Percentiles rank a stretch among this genome's conserved stretches.
These are phyloP conservation scores for Cheilosia urbana DNA, from an alignment of 2,888 invertebrate species.

Conservation along the genomic window DNA sequence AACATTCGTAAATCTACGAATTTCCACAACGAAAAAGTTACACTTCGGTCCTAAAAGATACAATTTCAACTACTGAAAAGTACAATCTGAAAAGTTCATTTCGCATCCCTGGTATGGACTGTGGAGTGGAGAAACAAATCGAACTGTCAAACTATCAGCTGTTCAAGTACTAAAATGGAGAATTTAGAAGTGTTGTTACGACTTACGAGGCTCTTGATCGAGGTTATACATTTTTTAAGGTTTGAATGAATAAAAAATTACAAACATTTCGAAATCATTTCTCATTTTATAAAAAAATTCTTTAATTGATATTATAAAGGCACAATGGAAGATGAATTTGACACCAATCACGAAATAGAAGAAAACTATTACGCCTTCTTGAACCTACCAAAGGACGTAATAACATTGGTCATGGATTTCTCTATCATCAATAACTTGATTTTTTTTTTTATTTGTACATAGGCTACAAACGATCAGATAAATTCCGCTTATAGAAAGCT, in stretches of 20 bases:
- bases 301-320: background rate
- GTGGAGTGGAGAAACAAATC: background rate
- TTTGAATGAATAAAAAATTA: conserved; percentile 55
- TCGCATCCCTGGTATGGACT: no score
- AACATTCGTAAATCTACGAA: no score
- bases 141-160: conserved; percentile 41
- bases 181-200: conserved; percentile 57
- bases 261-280: conserved; percentile 31
- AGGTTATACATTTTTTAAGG: conserved; percentile 58
- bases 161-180: conserved; percentile 25
- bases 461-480: conserved; percentile 97
- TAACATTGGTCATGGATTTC: conserved; percentile 31
- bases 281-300: background rate
- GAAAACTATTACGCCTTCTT: conserved; percentile 95
- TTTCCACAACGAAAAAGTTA: no score
- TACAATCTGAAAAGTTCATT: no score
- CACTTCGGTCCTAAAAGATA: no score
- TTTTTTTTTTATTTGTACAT: conserved; percentile 60
- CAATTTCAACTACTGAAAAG: no score
- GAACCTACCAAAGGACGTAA: conserved; percentile 92
- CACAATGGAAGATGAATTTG: conserved; percentile 54
- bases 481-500: conserved; percentile 95
- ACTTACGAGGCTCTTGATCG: conserved; percentile 55
- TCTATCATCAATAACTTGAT: conserved; percentile 55
- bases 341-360: conserved; percentile 84